These are phyloP conservation scores for Drosophila cracens DNA, from an alignment of 2,888 invertebrate species.

Conservation along the genomic window DNA sequence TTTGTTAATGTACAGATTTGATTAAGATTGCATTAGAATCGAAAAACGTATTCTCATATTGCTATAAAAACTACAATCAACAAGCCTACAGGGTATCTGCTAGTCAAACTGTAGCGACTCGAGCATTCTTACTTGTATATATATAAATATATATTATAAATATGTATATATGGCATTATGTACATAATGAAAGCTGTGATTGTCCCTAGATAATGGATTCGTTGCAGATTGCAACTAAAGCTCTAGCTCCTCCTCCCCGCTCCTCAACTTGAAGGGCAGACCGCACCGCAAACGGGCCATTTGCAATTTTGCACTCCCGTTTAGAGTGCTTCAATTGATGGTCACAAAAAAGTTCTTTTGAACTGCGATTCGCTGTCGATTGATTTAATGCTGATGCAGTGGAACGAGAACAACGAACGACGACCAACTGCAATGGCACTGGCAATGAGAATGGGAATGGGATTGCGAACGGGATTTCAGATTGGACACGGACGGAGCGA, in stretches of 20 bases:
- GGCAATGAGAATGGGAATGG: slow-evolving; percentile 27
- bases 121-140: neutral
- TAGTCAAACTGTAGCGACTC: neutral
- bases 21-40: no score
- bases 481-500: slow-evolving; percentile 39
- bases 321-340: slow-evolving; percentile 56
- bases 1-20: no score
- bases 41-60: no score
- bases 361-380: slow-evolving; percentile 56
- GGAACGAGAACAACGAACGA: slow-evolving; percentile 34
- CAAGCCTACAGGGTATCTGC: neutral
- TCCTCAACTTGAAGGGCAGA: slow-evolving; percentile 20
- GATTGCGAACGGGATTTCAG: slow-evolving; percentile 38
- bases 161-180: neutral
- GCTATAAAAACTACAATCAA: neutral
- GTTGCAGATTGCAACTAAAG: slow-evolving; percentile 14
- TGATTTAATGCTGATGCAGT: slow-evolving; percentile 63
- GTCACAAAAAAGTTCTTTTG: slow-evolving; percentile 46
- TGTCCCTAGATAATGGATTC: slow-evolving; percentile 30
- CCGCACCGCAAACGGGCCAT: slow-evolving; percentile 34
- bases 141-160: neutral
- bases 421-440: neutral
- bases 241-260: neutral
- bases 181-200: slow-evolving; percentile 13
- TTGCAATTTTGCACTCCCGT: slow-evolving; percentile 56